These are phyloP conservation scores for Drosophila melanica DNA, from an alignment of 1,140 invertebrate genomes.

Conservation along the genomic window DNA sequence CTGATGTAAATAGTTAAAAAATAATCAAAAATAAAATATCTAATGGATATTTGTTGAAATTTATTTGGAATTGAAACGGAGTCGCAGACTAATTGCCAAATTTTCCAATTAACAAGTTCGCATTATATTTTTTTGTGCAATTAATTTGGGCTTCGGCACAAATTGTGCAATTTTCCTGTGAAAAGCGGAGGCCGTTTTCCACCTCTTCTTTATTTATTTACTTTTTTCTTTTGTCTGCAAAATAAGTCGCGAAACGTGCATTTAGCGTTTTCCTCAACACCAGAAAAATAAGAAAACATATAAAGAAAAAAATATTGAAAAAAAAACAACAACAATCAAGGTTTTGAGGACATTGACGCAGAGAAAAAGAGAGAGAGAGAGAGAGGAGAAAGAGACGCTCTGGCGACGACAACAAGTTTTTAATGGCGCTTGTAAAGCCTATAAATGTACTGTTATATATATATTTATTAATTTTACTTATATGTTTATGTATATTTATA, in stretches of 20 bases:
- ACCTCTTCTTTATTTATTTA: no score
- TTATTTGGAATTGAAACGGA: background rate
- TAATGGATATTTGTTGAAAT: no score
- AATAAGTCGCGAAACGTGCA: constrained; percentile 54
- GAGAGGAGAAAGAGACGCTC: background rate
- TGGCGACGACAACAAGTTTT: constrained; percentile 49
- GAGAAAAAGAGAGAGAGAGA: background rate
- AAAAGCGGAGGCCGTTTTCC: background rate
- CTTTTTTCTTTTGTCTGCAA: constrained; percentile 7
- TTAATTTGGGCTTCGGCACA: constrained; percentile 56
- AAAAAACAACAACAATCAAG: constrained; percentile 42
- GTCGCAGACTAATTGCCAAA: constrained; percentile 33
- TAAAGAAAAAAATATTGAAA: constrained; percentile 1
- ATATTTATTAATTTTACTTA: constrained; percentile 1
- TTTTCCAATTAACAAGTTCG: constrained; percentile 64
- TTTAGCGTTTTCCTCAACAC: constrained; percentile 24
- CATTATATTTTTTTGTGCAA: constrained; percentile 23
- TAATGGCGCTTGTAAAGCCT: constrained; percentile 18
- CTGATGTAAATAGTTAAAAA: no score
- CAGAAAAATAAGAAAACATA: constrained; percentile 18
- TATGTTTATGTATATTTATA: background rate
- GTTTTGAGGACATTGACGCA: constrained; percentile 51
- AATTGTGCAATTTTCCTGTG: constrained; percentile 18
- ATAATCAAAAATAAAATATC: no score
- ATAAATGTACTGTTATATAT: constrained; percentile 8